Percentiles rank a stretch among this genome's conserved stretches.
Conservation (phyloP, 2,888 invertebrate genomes). For the Catocala fraxini region DNA sequence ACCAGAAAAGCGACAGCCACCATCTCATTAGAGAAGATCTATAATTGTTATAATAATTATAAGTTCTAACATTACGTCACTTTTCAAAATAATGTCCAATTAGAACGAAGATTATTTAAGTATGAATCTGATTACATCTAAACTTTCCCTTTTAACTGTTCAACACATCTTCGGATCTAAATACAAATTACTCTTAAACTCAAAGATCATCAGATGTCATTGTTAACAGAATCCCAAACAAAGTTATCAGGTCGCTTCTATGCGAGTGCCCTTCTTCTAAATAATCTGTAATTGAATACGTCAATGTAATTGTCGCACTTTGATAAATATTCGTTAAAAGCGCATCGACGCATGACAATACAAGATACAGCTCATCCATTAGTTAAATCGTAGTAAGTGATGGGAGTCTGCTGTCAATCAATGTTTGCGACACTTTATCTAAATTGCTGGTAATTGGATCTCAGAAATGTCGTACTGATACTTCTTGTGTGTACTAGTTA, state of each 20-base stretch:
- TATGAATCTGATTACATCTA: neutral
- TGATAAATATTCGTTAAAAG: constrained; percentile 20
- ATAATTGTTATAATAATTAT: too few relatives aligned
- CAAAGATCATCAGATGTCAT: constrained; percentile 3
- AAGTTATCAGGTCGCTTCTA: constrained; percentile 17
- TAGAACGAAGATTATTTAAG: neutral
- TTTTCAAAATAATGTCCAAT: too few relatives aligned
- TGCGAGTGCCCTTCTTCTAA: constrained; percentile 16
- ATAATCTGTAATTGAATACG: constrained; percentile 21
- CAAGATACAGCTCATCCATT: constrained; percentile 14
- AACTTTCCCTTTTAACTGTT: too few relatives aligned
- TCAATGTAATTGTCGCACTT: constrained; percentile 15
- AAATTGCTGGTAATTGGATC: too few relatives aligned
- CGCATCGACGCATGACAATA: constrained; percentile 7
- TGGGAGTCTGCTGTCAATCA: too few relatives aligned
- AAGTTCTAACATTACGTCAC: too few relatives aligned
- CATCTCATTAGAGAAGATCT: too few relatives aligned
- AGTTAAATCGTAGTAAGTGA: neutral
- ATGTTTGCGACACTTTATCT: too few relatives aligned
- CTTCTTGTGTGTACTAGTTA: too few relatives aligned
- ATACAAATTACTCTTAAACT: too few relatives aligned
- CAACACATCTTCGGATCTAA: neutral
- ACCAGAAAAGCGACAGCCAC: too few relatives aligned
- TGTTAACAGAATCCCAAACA: constrained; percentile 8
- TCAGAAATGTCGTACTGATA: too few relatives aligned